Base-by-base conservation (phyloP, 2,888 invertebrate genomes). In the Spilosoma lubricipeda region DNA sequence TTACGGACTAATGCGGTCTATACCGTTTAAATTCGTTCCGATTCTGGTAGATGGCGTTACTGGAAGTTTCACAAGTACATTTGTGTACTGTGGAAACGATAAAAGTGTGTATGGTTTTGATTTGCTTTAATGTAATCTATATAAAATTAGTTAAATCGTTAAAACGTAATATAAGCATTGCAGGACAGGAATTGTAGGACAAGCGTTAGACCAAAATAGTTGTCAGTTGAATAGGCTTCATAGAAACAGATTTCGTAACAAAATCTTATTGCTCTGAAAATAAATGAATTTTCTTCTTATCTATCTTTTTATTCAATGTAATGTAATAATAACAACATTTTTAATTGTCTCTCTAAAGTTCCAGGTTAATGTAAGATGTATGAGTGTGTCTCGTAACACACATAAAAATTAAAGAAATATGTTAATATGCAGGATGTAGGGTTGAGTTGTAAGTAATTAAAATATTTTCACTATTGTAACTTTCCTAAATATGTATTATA, bases 1-100 rank as follows among this genome's bases (percentile, higher is more conserved):
- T n/a, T 56, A 42, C 65, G 7, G 20, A 23, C 15, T 7, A 27
- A 20, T 39, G 66, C 20, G 30, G 36, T 66, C 42, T 39, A 11
- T 70, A 13, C 20, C 5, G 7, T 48, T 20, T 7, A 69, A 82
- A 79, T 82, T 78, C 83, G 18, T 36, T 9, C 13, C 42, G 33
- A 56, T 78, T 72, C 11, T n/a, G 33, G 48, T 45, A 82, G 82
- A 82, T 82, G 82, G 81, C 79, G 74, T 30, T 81, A 20, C 63
- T 7, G 52, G 23, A 42, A 64, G 69, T 39, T 36, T 67, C 30
- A 13, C 9, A 23, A 33, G 9, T 20, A 45, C 27, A 27, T 67
- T 67, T 30, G 18, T 15, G n/a, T 4, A 13, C 5, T 8, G n/a
- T 27, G 27, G 9, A n/a, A 27, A 56, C 1, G 11, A 9, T 13